Conservation (phyloP, 1,140 invertebrate genomes). For the Trichogramma pretiosum region DNA sequence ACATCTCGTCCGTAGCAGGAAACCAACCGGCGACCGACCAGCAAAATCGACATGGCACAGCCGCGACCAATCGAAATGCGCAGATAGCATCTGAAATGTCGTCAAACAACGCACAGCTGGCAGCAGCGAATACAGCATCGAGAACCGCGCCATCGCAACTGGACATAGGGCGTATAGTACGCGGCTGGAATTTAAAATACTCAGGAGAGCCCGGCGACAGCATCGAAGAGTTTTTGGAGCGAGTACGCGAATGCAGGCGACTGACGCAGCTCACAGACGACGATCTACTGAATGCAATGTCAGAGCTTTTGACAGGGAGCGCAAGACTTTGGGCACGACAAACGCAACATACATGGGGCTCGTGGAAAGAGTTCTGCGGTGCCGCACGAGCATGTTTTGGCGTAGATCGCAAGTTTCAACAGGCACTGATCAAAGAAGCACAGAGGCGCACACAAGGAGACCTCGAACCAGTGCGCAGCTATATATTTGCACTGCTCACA, state of each 20-base stretch:
- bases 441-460: background rate
- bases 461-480: background rate
- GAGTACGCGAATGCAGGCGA: background rate
- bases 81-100: no score
- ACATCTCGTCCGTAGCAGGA: no score
- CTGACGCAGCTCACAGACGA: background rate
- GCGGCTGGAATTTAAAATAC: background rate
- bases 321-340: background rate
- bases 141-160: no score
- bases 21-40: no score
- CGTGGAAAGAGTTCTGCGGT: background rate
- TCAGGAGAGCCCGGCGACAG: background rate
- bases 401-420: background rate
- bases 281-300: background rate
- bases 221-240: background rate
- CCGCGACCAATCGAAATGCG: no score
- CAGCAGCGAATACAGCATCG: no score
- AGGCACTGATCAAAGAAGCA: background rate
- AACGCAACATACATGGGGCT: background rate
- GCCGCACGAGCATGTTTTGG: background rate
- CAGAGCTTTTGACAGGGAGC: background rate
- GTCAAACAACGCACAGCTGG: no score
- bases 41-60: no score
- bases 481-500: background rate
- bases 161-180: no score